A percentile compares a stretch with the other conserved stretches of the same genome.
These are phyloP conservation scores for Actenoides hombroni DNA, from an alignment of 2,113 vertebrate genomes.

Conservation along the genomic window DNA sequence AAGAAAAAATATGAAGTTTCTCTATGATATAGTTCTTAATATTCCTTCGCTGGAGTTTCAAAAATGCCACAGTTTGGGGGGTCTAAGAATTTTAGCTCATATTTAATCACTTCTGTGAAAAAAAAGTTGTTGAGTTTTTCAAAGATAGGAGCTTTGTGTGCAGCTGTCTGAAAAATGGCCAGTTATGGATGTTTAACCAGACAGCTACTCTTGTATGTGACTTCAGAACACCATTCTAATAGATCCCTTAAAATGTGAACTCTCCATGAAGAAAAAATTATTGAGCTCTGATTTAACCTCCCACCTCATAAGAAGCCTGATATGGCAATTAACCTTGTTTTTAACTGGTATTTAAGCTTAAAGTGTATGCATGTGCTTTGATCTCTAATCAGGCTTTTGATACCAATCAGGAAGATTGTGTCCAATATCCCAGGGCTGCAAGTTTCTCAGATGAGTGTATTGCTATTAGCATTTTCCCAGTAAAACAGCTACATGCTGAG, in stretches of 20 bases:
- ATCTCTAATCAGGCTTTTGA: background rate
- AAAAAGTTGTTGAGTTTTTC: background rate
- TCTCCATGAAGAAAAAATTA: background rate
- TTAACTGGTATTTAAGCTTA: background rate
- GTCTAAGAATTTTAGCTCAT: background rate
- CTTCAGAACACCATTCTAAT: background rate
- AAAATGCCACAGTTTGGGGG: background rate
- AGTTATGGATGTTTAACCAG: background rate
- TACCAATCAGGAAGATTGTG: background rate
- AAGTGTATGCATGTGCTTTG: background rate
- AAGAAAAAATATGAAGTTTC: background rate
- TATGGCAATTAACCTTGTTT: background rate
- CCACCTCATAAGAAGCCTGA: background rate
- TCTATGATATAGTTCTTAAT: background rate
- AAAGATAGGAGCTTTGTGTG: background rate
- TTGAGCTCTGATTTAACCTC: background rate
- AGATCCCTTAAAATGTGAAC: background rate
- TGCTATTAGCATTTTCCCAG: background rate
- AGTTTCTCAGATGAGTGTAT: background rate
- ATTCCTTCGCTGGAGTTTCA: background rate
- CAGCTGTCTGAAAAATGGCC: background rate
- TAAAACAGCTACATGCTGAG: background rate
- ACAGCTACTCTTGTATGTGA: background rate
- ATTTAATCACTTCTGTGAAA: background rate
- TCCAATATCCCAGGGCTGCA: background rate